These are phyloP conservation scores for Cyclargus thomasi DNA, from an alignment of 1,140 invertebrate genomes.

Conservation along the genomic window DNA sequence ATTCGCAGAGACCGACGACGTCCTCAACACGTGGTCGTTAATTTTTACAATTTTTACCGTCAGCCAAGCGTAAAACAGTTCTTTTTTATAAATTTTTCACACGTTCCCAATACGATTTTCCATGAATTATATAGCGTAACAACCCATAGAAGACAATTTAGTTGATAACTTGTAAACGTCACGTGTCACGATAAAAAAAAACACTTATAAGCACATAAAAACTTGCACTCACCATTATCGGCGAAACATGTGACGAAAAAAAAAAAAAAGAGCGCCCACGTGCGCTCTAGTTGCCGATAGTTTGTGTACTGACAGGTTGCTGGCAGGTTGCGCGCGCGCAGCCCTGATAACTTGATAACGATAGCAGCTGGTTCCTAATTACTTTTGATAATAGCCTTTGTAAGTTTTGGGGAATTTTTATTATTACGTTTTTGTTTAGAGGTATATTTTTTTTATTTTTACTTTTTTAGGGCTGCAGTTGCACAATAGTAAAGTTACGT, in stretches of 20 bases:
- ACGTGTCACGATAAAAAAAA: not conserved
- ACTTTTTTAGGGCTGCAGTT: not conserved
- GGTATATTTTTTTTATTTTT: not conserved
- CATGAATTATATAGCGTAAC: not conserved
- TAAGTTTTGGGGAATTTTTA: not conserved
- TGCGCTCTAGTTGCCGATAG: not conserved
- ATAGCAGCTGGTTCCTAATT: conserved; percentile 1
- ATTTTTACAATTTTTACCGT: not conserved
- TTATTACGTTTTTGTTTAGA: not conserved
- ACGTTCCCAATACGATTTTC: not conserved
- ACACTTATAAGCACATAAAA: not conserved
- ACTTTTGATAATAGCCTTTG: not conserved
- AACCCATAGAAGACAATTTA: not conserved
- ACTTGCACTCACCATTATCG: conserved; percentile 3
- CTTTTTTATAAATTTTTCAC: not conserved
- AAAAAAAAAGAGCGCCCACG: not conserved
- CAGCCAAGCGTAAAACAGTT: not conserved
- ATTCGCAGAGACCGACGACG: not conserved
- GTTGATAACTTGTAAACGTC: not conserved
- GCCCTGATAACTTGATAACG: conserved; percentile 12
- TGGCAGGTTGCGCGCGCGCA: not conserved
- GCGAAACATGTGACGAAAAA: not conserved
- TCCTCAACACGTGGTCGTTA: not conserved
- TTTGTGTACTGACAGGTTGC: not conserved
- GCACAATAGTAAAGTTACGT: not conserved